Evolutionary conservation across 1,140 invertebrate genomes (phyloP).

Genomic region (Theocolax elegans): DNA sequence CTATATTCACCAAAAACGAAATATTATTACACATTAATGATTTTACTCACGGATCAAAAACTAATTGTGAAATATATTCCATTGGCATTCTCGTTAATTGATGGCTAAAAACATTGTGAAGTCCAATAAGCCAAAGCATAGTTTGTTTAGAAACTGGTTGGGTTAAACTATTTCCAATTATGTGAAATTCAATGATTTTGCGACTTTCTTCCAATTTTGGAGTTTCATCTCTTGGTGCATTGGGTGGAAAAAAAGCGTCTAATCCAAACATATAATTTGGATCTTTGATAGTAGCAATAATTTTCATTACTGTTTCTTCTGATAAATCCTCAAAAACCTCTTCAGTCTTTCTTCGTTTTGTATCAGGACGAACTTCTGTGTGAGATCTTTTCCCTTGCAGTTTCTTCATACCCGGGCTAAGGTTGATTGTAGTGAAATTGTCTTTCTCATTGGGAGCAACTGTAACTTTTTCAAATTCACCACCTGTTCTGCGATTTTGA

Average conservation of each 20-base stretch:
- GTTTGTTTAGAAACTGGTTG: constrained; percentile 89
- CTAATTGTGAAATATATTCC: constrained; percentile 95
- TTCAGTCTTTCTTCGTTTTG: constrained; percentile 60
- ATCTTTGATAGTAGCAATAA: constrained; percentile 81
- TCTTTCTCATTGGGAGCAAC: constrained; percentile 73
- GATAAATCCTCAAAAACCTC: constrained; percentile 73
- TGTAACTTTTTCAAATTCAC: constrained; percentile 76
- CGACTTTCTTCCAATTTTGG: constrained; percentile 90
- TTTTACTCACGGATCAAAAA: constrained; percentile 92
- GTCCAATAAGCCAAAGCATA: constrained; percentile 91
- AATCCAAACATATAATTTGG: constrained; percentile 85
- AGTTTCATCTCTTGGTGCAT: constrained; percentile 88
- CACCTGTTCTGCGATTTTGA: constrained; percentile 56
- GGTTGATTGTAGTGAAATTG: constrained; percentile 75
- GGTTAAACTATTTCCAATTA: constrained; percentile 92
- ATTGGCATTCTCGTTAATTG: constrained; percentile 98
- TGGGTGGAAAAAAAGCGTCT: constrained; percentile 84
- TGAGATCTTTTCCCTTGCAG: constrained; percentile 58
- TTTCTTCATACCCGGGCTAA: constrained; percentile 71
- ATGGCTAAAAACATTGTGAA: constrained; percentile 96
- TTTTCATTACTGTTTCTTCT: constrained; percentile 79
- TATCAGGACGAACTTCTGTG: constrained; percentile 52
- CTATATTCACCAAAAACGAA: neutral
- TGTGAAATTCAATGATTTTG: constrained; percentile 92
- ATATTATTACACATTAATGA: neutral